Conservation (phyloP, 2,888 invertebrate species). For the Archips crataeganus region DNA sequence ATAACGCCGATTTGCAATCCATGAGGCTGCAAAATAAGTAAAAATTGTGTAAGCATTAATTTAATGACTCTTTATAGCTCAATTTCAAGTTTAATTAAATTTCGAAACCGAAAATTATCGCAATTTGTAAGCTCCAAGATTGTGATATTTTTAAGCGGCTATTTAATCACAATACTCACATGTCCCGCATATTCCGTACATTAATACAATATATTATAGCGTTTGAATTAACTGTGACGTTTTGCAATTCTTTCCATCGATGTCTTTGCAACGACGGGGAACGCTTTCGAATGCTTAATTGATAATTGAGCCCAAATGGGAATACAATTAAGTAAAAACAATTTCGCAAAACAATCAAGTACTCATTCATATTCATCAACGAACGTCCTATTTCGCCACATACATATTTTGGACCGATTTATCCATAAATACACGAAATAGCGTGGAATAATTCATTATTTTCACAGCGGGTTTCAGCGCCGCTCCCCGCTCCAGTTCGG, state of each 20-base stretch:
- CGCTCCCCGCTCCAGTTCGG: slow-evolving; percentile 58
- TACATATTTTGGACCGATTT: background rate
- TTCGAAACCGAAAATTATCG: slow-evolving; percentile 22
- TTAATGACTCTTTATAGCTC: slow-evolving; percentile 8
- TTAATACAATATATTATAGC: background rate
- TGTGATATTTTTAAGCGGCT: background rate
- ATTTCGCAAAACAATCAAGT: slow-evolving; percentile 1
- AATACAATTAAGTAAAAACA: background rate
- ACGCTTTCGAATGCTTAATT: slow-evolving; percentile 1
- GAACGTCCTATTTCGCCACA: slow-evolving; percentile 1
- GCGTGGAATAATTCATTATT: slow-evolving; percentile 3
- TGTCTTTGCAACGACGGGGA: background rate
- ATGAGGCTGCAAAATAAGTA: background rate
- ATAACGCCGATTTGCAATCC: background rate
- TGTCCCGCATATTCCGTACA: background rate
- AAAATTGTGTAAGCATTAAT: slow-evolving; percentile 21
- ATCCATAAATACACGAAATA: background rate
- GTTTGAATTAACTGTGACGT: background rate
- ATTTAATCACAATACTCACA: background rate
- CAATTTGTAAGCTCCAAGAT: background rate
- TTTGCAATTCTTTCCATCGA: background rate
- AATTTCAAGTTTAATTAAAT: slow-evolving; percentile 10
- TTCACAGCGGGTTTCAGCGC: slow-evolving; percentile 46
- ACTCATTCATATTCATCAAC: slow-evolving; percentile 3
- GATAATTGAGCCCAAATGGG: slow-evolving; percentile 1